Evolutionary conservation across 1,140 invertebrate species (phyloP), one percentile per base, ranked within the genome.

Genomic region (Drosophila miranda): DNA sequence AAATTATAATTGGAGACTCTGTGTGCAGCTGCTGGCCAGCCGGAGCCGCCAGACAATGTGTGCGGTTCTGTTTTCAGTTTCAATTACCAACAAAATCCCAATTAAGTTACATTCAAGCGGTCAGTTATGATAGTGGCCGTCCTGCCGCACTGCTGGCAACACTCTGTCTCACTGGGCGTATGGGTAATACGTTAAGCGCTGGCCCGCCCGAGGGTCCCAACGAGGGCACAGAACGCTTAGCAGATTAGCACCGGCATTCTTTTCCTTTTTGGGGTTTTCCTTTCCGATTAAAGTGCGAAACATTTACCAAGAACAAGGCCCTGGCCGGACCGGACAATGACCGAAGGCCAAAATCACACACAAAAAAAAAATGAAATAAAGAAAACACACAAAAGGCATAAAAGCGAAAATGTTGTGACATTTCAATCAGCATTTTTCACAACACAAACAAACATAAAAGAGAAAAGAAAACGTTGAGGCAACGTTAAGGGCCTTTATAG

Each of bases 201-300:
- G 34, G 28, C 0, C 19, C 2, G 19, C 2, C 42, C 60, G 68
- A 42, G 66, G 42, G 66, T 74, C 42, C 73, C 81, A 41, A 28
- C 38, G 16, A 16, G 69, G 80, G 48, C 58, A 66, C n/a, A 60
- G 69, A 80, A 75, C 63, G 81, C 64, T 75, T 60, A 80, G 64
- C 66, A 86, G 80, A 86, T 84, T 84, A 84, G 81, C 73, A 46
- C 16, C 34, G 9, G 34, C 53, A 46, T 64, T 72, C 30, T 72
- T 62, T 49, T 51, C 13, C n/a, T 51, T 34, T 46, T 34, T 46
- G 6, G 28, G 28, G 28, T 28, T 34, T 34, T 49, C 23, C 48
- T 56, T 76, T 80, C 77, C 86, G 81, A 86, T 86, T 86, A 84
- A 84, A 84, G 80, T 84, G 80, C 76, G 68, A 84, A 38, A 77